Evolutionary conservation across 2,797 vertebrate species (phyloP).

Genomic region (Delichon dasypus): DNA sequence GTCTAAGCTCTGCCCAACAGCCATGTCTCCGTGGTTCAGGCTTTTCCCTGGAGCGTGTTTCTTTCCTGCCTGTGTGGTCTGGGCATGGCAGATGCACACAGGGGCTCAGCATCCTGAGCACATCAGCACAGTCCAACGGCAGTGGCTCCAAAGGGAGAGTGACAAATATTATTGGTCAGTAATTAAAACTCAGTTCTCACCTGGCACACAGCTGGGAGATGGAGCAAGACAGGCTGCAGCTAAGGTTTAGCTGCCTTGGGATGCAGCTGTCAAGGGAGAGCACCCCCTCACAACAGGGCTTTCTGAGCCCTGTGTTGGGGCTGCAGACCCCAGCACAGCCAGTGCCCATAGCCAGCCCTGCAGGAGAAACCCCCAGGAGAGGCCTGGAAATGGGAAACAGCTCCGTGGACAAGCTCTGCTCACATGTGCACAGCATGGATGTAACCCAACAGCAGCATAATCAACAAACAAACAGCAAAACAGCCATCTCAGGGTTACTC

Average conservation of each 20-base stretch:
- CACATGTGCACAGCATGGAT: not conserved
- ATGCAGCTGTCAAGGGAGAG: not conserved
- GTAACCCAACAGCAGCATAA: not conserved
- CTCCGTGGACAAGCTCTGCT: not conserved
- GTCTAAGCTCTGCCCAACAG: not conserved
- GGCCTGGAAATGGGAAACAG: not conserved
- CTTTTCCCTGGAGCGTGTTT: not conserved
- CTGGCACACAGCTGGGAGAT: not conserved
- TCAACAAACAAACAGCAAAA: not conserved
- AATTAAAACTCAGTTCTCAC: not conserved
- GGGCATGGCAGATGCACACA: not conserved
- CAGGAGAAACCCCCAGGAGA: not conserved
- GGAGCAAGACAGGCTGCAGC: not conserved
- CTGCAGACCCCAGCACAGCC: not conserved
- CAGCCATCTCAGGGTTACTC: not conserved
- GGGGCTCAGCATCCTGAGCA: not conserved
- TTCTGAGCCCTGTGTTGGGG: not conserved
- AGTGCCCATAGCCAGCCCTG: not conserved
- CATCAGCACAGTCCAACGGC: not conserved
- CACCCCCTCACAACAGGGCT: accelerated
- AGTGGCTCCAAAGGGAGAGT: not conserved
- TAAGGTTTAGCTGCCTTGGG: not conserved
- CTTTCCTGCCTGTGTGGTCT: not conserved
- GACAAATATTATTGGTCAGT: not conserved
- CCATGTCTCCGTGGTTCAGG: accelerated